Conservation (phyloP, 2,113 vertebrate genomes). For the Megaceryle maxima region DNA sequence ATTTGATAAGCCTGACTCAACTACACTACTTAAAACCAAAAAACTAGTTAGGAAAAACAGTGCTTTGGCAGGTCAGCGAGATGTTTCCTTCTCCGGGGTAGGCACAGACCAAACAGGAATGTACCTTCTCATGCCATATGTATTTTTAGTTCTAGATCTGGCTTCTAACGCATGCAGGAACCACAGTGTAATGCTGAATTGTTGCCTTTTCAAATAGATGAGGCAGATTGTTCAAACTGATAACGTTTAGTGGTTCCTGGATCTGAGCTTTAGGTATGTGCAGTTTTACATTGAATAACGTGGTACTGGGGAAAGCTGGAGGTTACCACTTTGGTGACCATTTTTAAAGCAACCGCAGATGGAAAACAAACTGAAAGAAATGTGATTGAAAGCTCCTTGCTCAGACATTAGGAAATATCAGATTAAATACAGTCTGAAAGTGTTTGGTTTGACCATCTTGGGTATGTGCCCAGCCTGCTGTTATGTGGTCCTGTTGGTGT, state of each 20-base stretch:
- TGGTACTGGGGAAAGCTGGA: not conserved
- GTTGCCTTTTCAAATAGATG: slow-evolving; percentile 26
- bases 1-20: slow-evolving; percentile 10
- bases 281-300: not conserved
- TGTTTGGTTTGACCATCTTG: not conserved
- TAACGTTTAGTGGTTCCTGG: not conserved
- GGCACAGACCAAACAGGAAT: not conserved
- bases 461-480: not conserved
- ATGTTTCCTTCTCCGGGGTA: slow-evolving; percentile 8
- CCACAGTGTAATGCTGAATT: not conserved
- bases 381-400: not conserved
- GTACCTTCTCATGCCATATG: slow-evolving; percentile 4
- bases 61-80: not conserved
- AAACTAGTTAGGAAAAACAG: not conserved
- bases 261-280: not conserved
- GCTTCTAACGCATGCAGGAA: slow-evolving; percentile 17
- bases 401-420: not conserved
- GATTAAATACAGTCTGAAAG: not conserved
- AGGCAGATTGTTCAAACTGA: slow-evolving; percentile 3
- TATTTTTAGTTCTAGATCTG: slow-evolving; percentile 42
- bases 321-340: not conserved
- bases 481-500: not conserved
- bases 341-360: not conserved
- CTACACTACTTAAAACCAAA: not conserved
- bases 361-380: not conserved